Base-by-base conservation (phyloP, 2,113 vertebrate genomes). In the Micromys minutus region DNA sequence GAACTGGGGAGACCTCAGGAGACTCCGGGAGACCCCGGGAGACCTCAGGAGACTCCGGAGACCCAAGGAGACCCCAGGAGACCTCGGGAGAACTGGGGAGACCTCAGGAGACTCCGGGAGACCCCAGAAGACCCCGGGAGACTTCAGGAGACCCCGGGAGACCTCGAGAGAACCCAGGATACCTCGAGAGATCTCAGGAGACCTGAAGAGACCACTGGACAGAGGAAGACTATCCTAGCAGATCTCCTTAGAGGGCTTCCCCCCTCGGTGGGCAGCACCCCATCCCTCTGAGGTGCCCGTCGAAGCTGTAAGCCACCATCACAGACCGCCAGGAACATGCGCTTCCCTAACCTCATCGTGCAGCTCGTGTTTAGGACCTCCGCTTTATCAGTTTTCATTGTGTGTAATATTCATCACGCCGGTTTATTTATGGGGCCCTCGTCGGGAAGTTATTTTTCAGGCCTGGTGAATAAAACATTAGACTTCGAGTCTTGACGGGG, bases 391-490 rank as follows among this genome's bases (percentile, higher is more conserved):
- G 98, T 97, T 98, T 96, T 97, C 97, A 98, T 98, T 97, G 96
- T 3, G 96, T 96, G 97, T 98, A 97, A 98, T 98, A 98, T 98
- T 98, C 98, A 98, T 98, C 98, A 98, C 89, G 5, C 97, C 97
- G 98, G 97, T 97, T 98, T 98, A 98, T 98, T 98, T 98, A 99
- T 98, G 98, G 98, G 96, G 90, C 97, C 97, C 98, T 98, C 97
- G 94, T 97, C 71, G 96, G 97, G 98, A 98, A 98, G 98, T 98
- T 98, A 98, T 98, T 99, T 99, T 98, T 99, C 98, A 98, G 98
- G 98, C 97, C 98, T 98, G 98, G 98, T 99, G 99, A 99, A 99
- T 99, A 99, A 99, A 99, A 99, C 98, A 99, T 99, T 97, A 98
- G 98, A 97, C 97, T 98, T 94, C 80, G 96, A 88, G 45, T 97